Conservation (phyloP, 2,888 invertebrate genomes). For the Pseudolycoriella hygida region DNA sequence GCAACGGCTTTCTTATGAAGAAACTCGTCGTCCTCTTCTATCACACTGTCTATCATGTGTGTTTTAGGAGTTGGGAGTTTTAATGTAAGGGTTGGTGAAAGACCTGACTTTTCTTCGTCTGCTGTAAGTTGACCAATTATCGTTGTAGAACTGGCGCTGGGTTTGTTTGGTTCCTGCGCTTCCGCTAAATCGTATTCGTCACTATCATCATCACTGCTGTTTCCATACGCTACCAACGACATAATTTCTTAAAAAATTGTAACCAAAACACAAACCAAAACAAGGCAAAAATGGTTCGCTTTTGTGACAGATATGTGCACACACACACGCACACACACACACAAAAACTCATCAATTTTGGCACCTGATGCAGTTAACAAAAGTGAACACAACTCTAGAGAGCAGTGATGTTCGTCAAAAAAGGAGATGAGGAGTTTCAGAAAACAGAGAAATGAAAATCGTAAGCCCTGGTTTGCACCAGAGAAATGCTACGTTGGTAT, state of each 20-base stretch:
- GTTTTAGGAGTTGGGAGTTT: not conserved
- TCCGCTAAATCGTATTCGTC: slow-evolving; percentile 19
- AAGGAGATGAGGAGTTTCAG: too few species aligned
- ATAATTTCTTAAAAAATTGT: slow-evolving; percentile 19
- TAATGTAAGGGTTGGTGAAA: too few species aligned
- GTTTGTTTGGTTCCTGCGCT: not conserved
- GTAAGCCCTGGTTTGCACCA: too few species aligned
- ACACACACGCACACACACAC: too few species aligned
- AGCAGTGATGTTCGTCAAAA: too few species aligned
- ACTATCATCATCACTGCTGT: slow-evolving; percentile 27
- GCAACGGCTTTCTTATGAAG: slow-evolving; percentile 38
- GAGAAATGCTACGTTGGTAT: too few species aligned
- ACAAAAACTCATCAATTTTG: too few species aligned
- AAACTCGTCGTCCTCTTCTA: slow-evolving; percentile 45
- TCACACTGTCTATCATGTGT: slow-evolving; percentile 11
- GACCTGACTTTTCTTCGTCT: not conserved
- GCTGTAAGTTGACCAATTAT: not conserved
- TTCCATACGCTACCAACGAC: slow-evolving; percentile 46
- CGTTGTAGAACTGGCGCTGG: not conserved
- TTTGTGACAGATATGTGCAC: too few species aligned
- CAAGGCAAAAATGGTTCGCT: too few species aligned
- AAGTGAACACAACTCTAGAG: too few species aligned
- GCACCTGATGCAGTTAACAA: too few species aligned
- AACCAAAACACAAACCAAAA: not conserved
- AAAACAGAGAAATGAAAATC: too few species aligned